Conservation (phyloP, 2,888 invertebrate genomes). For the Dryobotodes eremita region DNA sequence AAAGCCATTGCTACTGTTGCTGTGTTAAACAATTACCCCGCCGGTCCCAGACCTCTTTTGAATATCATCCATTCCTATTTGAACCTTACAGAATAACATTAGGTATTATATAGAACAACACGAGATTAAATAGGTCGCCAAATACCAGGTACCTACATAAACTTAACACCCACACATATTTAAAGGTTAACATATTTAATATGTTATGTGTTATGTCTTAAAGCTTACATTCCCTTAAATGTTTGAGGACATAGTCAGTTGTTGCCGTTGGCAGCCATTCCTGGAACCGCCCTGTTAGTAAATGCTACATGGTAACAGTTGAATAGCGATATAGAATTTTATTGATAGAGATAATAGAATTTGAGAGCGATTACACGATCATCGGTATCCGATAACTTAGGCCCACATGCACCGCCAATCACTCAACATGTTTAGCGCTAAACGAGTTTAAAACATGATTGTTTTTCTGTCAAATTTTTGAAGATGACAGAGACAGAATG, state of each 20-base stretch:
- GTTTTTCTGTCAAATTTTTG: too few species aligned
- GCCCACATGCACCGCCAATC: background rate
- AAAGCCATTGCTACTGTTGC: too few species aligned
- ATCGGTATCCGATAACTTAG: slow-evolving; percentile 24
- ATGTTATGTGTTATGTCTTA: background rate
- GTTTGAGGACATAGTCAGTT: slow-evolving; percentile 16
- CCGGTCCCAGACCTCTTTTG: background rate
- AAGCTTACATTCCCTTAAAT: background rate
- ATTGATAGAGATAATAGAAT: too few species aligned
- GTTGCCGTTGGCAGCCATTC: slow-evolving; percentile 11
- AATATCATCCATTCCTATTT: background rate
- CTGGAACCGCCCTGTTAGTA: slow-evolving; percentile 18
- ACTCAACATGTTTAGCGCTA: too few species aligned
- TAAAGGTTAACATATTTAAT: slow-evolving; percentile 15
- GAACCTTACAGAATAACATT: background rate
- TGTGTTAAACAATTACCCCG: too few species aligned
- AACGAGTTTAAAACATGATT: too few species aligned
- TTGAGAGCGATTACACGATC: slow-evolving; percentile 30
- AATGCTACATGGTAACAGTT: slow-evolving; percentile 10
- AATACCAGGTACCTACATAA: background rate
- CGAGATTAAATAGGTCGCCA: background rate
- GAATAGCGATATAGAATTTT: too few species aligned
- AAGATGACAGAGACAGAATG: too few species aligned
- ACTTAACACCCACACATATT: background rate
- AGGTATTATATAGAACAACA: background rate